Base-by-base conservation (phyloP, 2,888 invertebrate species). In the Muschampia plurimacula region DNA sequence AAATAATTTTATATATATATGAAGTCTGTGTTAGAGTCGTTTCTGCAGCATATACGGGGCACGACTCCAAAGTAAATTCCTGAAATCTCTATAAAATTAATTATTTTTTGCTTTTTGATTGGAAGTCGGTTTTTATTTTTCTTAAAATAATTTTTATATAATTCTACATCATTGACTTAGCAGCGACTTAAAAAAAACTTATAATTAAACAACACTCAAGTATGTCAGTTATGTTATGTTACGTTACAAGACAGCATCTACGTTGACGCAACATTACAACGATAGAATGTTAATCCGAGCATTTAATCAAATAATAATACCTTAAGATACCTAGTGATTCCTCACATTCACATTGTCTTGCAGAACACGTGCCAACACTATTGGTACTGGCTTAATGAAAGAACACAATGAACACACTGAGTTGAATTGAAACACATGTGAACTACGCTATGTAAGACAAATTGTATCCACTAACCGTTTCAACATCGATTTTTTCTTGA, bases 351-450 rank as follows among this genome's bases (percentile, higher is more conserved):
- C 79, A 84, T 85, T 82, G 81, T 80, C 77, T 83, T 86, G 80
- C 85, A 76, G 78, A 82, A 84, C 85, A 86, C 85, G 85, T 86
- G 83, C 81, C 80, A 67, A 60, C 72, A 71, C 76, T 76, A 74
- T 60, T 66, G 22, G 75, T 75, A 72, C 74, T 73, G 75, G 73
- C 68, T 60, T 76, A 74, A 77, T 77, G 72, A 75, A 67, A 69
- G 74, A 67, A 76, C 44, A 67, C 57, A 74, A 73, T 73, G 70
- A 59, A 65, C 15, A 57, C 13, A 49, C 32, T 46, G 59, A 46
- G 12, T 39, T 55, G 13, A 64, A 55, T 57, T 12, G 2, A 28
- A 63, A 55, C 69, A 69, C n/a, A 60, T 60, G 68, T 68, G 68
- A 68, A 68, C 59, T 49, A 57, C n/a, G 49, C 2, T 57, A 41